Base-by-base conservation (phyloP, 2,113 vertebrate species). In the Morone saxatilis region DNA sequence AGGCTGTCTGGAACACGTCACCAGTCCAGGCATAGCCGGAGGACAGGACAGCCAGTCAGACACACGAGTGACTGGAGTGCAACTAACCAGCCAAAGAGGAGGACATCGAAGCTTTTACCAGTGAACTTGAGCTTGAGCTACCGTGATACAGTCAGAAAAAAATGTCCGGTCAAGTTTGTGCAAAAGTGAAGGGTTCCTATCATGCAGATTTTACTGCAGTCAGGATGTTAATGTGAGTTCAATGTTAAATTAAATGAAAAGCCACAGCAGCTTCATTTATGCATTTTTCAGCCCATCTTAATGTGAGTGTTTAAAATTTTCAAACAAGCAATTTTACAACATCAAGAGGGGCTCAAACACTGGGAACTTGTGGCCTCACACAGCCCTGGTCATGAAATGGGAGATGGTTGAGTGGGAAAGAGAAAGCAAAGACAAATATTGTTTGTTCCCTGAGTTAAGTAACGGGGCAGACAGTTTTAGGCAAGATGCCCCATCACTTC, bases 401-500 rank as follows among this genome's bases (percentile, higher is more conserved):
- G 16, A 83, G 12, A 17, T 10, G 25, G 22, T 16, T 0, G 6
- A 72, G n/a, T 5, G 40, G 60, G 25, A 31, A 45, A 57, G 31
- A 71, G 31, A 72, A 75, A 76, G n/a, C 7, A 20, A 19, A 63
- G 36, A 83, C 63, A 71, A 80, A 86, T 60, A 73, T 60, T 66
- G 48, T 38, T 84, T 54, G 48, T 72, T 78, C 57, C 73, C 8
- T 0, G 3, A 62, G 70, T 38, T 65, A 25, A 78, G 76, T 48
- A 83, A 77, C 54, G 43, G 57, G 53, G 66, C 22, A 41, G 81
- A 89, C 66, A 80, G 72, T 80, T 92, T 88, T 70, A 76, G 82
- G 76, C 82, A 76, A 88, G 87, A 73, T 51, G 22, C 59, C 56
- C 67, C 71, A 69, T 91, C 59, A 19, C 69, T 90, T 89, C 78